Percentiles rank a stretch among this genome's conserved stretches.
These are phyloP conservation scores for Plebejus argus DNA, from an alignment of 2,888 invertebrate genomes.

Conservation along the genomic window DNA sequence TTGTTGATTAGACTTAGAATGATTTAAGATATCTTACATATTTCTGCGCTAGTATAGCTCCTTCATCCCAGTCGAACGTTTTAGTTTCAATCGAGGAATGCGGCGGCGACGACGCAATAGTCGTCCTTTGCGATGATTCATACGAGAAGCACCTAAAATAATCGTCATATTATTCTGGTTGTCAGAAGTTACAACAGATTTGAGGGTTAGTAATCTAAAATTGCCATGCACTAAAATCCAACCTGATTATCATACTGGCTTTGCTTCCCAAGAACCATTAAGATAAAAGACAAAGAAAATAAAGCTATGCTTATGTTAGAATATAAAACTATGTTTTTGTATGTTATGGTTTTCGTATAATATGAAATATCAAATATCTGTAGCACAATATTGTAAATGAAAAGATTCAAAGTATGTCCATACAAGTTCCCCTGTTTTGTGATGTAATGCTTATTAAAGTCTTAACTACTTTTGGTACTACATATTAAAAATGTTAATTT, in stretches of 20 bases:
- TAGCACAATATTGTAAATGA: constrained; percentile 8
- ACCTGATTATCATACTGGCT: not conserved
- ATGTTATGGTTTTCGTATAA: not conserved
- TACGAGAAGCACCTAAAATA: constrained; percentile 86
- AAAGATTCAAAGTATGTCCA: not conserved
- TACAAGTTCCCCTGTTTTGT: not conserved
- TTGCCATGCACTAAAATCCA: constrained; percentile 16
- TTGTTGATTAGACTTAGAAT: not conserved
- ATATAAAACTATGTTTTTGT: not conserved
- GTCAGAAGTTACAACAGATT: not conserved
- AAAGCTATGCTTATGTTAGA: constrained; percentile 3
- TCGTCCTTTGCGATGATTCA: constrained; percentile 83
- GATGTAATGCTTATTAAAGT: not conserved
- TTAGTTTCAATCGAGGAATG: constrained; percentile 69
- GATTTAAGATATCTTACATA: constrained; percentile 54
- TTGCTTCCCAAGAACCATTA: not conserved
- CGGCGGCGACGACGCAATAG: constrained; percentile 74
- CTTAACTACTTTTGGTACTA: not conserved
- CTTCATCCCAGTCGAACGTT: constrained; percentile 78
- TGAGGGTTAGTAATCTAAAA: constrained; percentile 7
- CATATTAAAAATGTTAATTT: not conserved
- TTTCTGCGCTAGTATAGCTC: constrained; percentile 64
- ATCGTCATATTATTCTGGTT: not conserved
- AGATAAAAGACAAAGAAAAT: not conserved
- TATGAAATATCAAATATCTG: not conserved